Evolutionary conservation across 2,888 invertebrate species (phyloP), one percentile per base, ranked within the genome.

Genomic region (Serripes groenlandicus): DNA sequence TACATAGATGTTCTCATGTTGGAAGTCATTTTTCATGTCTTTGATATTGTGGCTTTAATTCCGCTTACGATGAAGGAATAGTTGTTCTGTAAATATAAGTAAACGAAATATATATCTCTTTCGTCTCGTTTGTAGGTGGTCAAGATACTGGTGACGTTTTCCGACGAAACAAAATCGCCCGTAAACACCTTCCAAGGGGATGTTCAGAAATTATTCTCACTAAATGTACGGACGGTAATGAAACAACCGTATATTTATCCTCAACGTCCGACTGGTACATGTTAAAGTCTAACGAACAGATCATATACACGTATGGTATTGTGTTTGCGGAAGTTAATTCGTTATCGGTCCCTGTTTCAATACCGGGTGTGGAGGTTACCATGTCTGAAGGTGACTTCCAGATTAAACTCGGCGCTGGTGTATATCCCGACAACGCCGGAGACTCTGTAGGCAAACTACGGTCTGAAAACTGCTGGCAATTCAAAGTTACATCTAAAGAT

Each of bases 171-270:
- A 58, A 34, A 18, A 72, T 72, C 18, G 35, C 58, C n/a, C n/a
- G 81, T 60, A 54, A 70, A n/a, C 52, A 76, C 1, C 70, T 85
- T 15, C 81, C 85, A 30, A 72, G 74, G 32, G 85, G 81, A 3
- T 85, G 85, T 49, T 73, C 32, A 11, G 75, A 75, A 1, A 70
- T 81, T 34, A 7, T 74, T 30, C 49, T 85, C 15, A 58, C 81
- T 0, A 62, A 32, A 37, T 85, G 85, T 42, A 78, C 37, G 23
- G 76, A 76, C 26, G 76, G 81, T 0, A 60, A 74, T 5, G 64
- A 73, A 30, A 35, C 74, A 1, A 71, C 76, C 15, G 34, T 85
- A 4, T 30, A 5, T 21, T 42, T 75, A 5, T 75, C 75, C 11
- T 75, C 75, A 56, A 75, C 75, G 0, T 68, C 75, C n/a, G 11